Percentiles rank a stretch among this genome's conserved stretches.
Conservation (phyloP, 2,113 vertebrate genomes). For the Anarrhichthys ocellatus region DNA sequence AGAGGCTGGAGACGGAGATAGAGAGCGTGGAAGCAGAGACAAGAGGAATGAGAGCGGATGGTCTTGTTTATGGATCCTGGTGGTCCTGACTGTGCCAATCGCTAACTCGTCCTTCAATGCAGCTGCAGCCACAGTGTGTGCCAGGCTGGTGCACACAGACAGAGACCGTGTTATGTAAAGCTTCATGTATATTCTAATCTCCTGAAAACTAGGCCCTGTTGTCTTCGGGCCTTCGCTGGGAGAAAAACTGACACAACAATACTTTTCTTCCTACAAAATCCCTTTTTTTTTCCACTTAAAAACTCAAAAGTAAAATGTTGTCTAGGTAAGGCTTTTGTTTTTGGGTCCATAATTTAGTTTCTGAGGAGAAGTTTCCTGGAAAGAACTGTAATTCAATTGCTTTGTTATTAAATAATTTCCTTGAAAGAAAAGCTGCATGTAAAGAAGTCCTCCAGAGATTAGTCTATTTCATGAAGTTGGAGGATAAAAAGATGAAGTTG, state of each 20-base stretch:
- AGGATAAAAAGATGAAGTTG: neutral
- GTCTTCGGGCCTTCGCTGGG: neutral
- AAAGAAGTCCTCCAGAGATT: neutral
- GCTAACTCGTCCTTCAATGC: constrained; percentile 22
- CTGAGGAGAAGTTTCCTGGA: neutral
- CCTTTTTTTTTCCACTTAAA: neutral
- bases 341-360: neutral
- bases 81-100: constrained; percentile 52
- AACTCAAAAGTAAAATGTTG: neutral
- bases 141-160: constrained; percentile 18
- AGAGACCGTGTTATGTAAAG: constrained; percentile 23
- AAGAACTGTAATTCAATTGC: neutral
- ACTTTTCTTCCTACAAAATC: neutral
- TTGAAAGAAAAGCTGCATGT: neutral
- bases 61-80: constrained; percentile 35
- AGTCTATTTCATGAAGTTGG: neutral
- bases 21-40: constrained; percentile 31
- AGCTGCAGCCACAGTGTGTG: constrained; percentile 45
- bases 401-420: neutral
- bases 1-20: constrained; percentile 27
- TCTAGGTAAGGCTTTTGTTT: neutral
- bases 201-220: constrained; percentile 2
- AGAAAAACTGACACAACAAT: neutral
- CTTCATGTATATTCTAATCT: constrained; percentile 19
- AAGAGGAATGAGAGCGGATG: constrained; percentile 38